phyloP scores from a whole-genome alignment of 2,888 invertebrate species.

The Laothoe populi region DNA sequence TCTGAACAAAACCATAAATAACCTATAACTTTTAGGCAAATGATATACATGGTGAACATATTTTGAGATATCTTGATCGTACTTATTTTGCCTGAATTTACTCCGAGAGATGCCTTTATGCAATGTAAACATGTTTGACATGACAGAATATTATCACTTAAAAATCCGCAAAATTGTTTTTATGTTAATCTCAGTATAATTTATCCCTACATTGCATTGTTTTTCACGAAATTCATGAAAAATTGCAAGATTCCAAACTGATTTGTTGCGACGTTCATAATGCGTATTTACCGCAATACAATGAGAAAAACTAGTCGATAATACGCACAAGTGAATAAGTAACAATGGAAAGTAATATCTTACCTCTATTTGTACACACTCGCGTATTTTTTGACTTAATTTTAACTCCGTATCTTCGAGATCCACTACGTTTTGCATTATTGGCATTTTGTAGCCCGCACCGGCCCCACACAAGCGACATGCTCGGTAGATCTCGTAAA shows the following conservation, averaged over 20 bases:
- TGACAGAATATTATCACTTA: too few species aligned
- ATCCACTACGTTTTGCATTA: conserved; percentile 70
- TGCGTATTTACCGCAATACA: neutral
- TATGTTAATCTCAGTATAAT: too few species aligned
- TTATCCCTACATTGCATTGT: too few species aligned
- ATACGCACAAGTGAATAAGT: neutral
- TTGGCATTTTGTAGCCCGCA: conserved; percentile 82
- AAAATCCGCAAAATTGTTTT: too few species aligned
- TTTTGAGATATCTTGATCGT: too few species aligned
- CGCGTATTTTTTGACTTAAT: conserved; percentile 71
- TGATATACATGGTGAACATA: too few species aligned
- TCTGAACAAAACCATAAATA: neutral
- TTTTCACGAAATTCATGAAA: too few species aligned
- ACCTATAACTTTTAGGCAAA: neutral
- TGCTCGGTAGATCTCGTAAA: conserved; percentile 76
- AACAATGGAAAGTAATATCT: conserved; percentile 17
- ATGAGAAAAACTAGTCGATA: neutral
- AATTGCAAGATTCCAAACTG: neutral
- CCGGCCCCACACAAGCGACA: conserved; percentile 79
- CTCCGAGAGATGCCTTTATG: too few species aligned
- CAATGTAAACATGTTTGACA: too few species aligned
- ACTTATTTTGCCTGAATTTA: too few species aligned
- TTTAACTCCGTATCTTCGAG: conserved; percentile 61
- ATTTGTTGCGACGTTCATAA: neutral
- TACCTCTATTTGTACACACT: conserved; percentile 80